Percentiles rank a stretch among this genome's conserved stretches.
Evolutionary conservation across 2,888 invertebrate species (phyloP).

Genomic region (Pseudoips prasinana): DNA sequence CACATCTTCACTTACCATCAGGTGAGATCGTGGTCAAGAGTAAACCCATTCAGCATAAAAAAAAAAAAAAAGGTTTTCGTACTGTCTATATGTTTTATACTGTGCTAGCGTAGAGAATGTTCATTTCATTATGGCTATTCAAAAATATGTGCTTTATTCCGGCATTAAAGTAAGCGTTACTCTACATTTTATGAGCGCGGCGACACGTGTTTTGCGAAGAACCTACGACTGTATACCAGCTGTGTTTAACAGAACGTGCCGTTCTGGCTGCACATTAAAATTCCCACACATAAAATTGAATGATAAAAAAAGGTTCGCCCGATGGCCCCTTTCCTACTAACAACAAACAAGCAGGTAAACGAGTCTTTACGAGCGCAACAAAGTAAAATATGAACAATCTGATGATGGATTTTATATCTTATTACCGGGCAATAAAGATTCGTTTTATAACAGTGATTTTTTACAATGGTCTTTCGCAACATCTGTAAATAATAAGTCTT

Average conservation of each 20-base stretch:
- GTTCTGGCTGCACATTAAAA: constrained; percentile 72
- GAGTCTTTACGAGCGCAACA: constrained; percentile 72
- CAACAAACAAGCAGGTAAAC: constrained; percentile 81
- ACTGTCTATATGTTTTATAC: no score
- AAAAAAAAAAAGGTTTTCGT: no score
- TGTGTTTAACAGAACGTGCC: constrained; percentile 76
- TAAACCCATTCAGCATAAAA: no score
- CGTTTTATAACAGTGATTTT: constrained; percentile 51
- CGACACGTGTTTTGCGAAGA: constrained; percentile 71
- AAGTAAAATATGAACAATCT: constrained; percentile 67
- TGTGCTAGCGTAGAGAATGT: constrained; percentile 30
- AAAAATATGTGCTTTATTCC: constrained; percentile 33
- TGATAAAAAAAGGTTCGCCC: constrained; percentile 69
- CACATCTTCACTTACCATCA: no score
- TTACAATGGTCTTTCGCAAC: constrained; percentile 47
- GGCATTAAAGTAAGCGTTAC: constrained; percentile 31
- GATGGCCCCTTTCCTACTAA: constrained; percentile 70
- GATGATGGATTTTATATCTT: constrained; percentile 67
- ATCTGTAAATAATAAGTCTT: constrained; percentile 53
- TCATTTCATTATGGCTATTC: constrained; percentile 34
- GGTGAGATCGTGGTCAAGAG: no score
- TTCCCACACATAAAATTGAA: constrained; percentile 79
- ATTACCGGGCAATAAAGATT: constrained; percentile 55
- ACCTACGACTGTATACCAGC: constrained; percentile 68
- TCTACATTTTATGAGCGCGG: constrained; percentile 49